A percentile compares a stretch with the other conserved stretches of the same genome.
Conservation (phyloP, 1,140 invertebrate genomes). For the Euschistus heros region DNA sequence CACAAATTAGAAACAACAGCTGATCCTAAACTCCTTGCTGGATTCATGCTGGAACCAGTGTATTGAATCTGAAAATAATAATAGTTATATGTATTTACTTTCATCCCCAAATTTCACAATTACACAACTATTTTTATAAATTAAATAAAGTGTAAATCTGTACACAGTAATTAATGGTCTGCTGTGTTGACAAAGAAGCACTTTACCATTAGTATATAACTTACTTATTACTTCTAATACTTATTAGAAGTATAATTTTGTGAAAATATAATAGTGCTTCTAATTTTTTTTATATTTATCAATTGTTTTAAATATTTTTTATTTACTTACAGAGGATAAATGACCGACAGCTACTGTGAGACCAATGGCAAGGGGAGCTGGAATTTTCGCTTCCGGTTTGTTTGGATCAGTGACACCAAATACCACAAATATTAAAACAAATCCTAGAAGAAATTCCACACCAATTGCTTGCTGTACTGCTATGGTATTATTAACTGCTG, state of each 20-base stretch:
- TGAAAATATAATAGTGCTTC: too few species aligned
- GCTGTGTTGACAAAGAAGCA: too few species aligned
- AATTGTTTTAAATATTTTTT: too few species aligned
- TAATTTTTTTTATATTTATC: too few species aligned
- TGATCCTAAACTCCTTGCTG: constrained; percentile 73
- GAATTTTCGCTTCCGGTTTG: constrained; percentile 60
- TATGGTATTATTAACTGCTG: constrained; percentile 44
- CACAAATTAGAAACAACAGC: constrained; percentile 65
- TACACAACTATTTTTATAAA: too few species aligned
- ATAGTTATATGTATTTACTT: background rate
- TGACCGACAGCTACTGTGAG: constrained; percentile 78
- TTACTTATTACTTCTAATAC: too few species aligned
- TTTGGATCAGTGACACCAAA: constrained; percentile 73
- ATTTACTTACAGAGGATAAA: constrained; percentile 59
- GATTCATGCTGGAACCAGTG: constrained; percentile 84
- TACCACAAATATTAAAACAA: constrained; percentile 77
- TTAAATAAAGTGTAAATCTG: too few species aligned
- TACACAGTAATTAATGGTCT: too few species aligned
- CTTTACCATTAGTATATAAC: too few species aligned
- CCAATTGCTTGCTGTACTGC: constrained; percentile 67
- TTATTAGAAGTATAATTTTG: too few species aligned
- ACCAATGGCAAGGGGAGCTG: constrained; percentile 81
- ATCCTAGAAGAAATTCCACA: constrained; percentile 81
- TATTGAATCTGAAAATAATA: constrained; percentile 46
- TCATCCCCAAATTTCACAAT: too few species aligned